These are phyloP conservation scores for Syngnathus floridae DNA, from an alignment of 2,113 vertebrate genomes.

Conservation along the genomic window DNA sequence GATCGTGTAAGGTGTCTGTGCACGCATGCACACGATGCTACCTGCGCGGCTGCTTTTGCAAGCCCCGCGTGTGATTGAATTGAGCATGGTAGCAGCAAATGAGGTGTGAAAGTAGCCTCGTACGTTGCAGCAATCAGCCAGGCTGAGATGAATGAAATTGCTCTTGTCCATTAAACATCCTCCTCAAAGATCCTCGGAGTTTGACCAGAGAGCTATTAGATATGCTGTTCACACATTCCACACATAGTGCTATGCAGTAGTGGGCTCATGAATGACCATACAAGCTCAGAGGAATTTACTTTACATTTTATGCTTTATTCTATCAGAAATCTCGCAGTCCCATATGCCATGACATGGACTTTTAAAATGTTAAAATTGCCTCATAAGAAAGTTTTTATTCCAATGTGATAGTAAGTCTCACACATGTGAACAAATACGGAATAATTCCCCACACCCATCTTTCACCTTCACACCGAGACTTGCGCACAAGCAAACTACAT, in stretches of 20 bases:
- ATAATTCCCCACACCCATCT: neutral
- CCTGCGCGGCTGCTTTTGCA: conserved; percentile 5
- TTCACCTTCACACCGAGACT: conserved; percentile 32
- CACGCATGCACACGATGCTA: conserved; percentile 4
- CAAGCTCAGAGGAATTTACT: neutral
- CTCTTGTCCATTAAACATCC: conserved; percentile 41
- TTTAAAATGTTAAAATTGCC: neutral
- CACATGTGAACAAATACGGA: neutral
- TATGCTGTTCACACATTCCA: neutral
- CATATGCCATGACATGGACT: neutral
- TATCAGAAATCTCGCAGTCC: neutral
- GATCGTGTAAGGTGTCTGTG: conserved; percentile 10
- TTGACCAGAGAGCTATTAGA: conserved; percentile 26
- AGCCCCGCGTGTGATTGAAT: conserved; percentile 33
- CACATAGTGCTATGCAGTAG: neutral
- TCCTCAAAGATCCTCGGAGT: conserved; percentile 22
- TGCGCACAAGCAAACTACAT: conserved; percentile 19
- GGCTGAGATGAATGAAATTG: conserved; percentile 45
- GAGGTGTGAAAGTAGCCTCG: conserved; percentile 55
- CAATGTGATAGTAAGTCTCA: too few species aligned
- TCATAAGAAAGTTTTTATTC: too few species aligned
- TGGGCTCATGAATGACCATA: neutral
- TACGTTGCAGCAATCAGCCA: conserved; percentile 36
- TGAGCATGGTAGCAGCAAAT: conserved; percentile 45
- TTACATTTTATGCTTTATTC: neutral